These are phyloP conservation scores for Cyprinodon variegatus DNA, from an alignment of 2,113 vertebrate genomes.

Conservation along the genomic window DNA sequence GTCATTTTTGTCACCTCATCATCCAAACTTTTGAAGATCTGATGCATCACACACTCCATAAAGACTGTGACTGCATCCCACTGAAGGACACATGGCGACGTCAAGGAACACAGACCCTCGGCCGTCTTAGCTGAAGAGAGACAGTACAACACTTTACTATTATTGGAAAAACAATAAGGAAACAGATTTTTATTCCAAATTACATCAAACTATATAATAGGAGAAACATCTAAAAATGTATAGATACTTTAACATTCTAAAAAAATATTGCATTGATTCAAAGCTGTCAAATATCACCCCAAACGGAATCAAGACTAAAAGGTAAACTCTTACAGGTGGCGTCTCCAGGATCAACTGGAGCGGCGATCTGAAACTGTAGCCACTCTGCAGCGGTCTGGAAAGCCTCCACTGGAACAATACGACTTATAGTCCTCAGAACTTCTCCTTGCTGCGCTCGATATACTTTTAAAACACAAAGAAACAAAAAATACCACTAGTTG, in stretches of 20 bases:
- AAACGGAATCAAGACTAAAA: neutral
- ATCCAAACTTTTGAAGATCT: slow-evolving; percentile 87
- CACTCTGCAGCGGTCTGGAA: slow-evolving; percentile 93
- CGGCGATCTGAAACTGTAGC: slow-evolving; percentile 87
- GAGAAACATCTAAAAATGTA: neutral
- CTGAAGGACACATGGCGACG: slow-evolving; percentile 89
- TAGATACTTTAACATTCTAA: too few relatives aligned
- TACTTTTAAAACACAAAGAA: slow-evolving; percentile 73
- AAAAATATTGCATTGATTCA: neutral
- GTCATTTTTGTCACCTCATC: slow-evolving; percentile 83
- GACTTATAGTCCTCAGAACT: slow-evolving; percentile 87
- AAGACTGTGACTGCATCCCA: slow-evolving; percentile 98
- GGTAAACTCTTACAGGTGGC: slow-evolving; percentile 80
- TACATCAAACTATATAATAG: neutral
- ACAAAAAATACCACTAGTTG: neutral
- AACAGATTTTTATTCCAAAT: neutral
- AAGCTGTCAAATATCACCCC: neutral
- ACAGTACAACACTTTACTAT: neutral
- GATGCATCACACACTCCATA: slow-evolving; percentile 88
- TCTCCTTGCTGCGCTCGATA: slow-evolving; percentile 92
- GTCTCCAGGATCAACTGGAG: slow-evolving; percentile 82
- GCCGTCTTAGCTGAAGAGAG: slow-evolving; percentile 79
- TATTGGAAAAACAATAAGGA: neutral
- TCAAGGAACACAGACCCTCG: slow-evolving; percentile 86
- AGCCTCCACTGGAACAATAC: slow-evolving; percentile 87